phyloP scores from a whole-genome alignment of 2,113 vertebrate genomes.

The Bungarus multicinctus region DNA sequence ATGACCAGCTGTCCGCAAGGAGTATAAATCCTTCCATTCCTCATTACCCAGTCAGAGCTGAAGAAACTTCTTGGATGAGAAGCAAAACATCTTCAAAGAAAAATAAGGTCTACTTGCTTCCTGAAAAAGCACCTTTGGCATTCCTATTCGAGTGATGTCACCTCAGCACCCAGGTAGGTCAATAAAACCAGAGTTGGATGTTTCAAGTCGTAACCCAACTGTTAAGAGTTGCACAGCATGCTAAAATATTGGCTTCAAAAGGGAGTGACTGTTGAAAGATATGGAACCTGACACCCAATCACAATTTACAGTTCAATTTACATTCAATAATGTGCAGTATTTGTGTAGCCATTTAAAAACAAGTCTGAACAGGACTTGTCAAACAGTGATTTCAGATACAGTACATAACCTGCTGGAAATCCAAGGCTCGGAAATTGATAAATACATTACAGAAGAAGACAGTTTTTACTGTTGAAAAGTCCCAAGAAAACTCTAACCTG shows the following conservation, averaged over 20 bases:
- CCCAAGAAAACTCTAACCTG: not conserved
- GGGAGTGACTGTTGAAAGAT: not conserved
- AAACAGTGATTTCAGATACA: not conserved
- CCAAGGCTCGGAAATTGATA: not conserved
- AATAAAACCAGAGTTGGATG: not conserved
- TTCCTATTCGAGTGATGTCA: not conserved
- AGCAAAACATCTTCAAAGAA: too few relatives aligned
- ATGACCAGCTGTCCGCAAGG: too few relatives aligned
- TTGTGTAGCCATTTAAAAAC: not conserved
- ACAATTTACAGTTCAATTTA: not conserved
- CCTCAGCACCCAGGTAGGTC: too few relatives aligned
- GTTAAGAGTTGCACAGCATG: not conserved
- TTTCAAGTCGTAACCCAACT: not conserved
- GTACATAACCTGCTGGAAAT: not conserved
- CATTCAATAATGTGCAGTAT: not conserved
- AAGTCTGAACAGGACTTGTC: not conserved
- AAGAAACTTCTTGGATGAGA: too few relatives aligned
- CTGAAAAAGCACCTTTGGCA: too few relatives aligned
- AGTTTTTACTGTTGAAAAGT: not conserved
- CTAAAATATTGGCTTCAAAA: not conserved
- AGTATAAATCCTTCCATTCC: too few relatives aligned
- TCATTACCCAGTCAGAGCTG: too few relatives aligned
- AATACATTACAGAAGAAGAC: not conserved
- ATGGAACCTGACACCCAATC: not conserved
- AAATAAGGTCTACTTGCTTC: too few relatives aligned